Evolutionary conservation across 2,888 invertebrate species (phyloP), one percentile per base, ranked within the genome.

Genomic region (Melipona beecheii): DNA sequence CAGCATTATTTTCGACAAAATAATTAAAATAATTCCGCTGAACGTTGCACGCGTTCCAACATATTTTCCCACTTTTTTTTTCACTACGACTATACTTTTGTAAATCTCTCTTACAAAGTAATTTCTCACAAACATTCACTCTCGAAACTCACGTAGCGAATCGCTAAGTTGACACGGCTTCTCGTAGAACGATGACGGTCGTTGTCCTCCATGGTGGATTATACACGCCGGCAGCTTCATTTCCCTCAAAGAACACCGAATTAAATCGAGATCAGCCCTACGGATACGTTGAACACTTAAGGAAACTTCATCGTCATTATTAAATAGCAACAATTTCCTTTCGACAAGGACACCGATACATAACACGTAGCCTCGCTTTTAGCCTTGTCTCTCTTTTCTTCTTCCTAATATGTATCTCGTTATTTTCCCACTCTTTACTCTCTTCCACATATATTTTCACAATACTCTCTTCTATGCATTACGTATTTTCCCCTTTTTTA

Each of bases 81-180:
- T n/a, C n/a, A n/a, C 56, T 56, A 56, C 24, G 17, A 19, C 9
- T 17, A 27, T 60, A 60, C 60, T 27, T 60, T 52, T 27, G 15
- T 60, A 60, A 60, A 17, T 27, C 13, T 31, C 31, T 64, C 21
- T 31, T 21, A 64, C 43, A 17, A 64, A 9, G 13, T 43, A 66
- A 66, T 80, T 70, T 64, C 36, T 58, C 50, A 88, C 84, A 88
- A 84, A 91, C 92, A 90, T 93, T 92, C 93, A 90, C 91, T 93
- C 90, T 91, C 91, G 89, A 90, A 90, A 88, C 89, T 90, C 82
- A 89, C 91, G 90, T 91, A 91, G 87, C 91, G 88, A 84, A 91
- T 92, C 89, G 88, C 90, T 86, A 91, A 92, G 87, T 90, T 90
- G 86, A 88, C 82, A 71, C 89, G 87, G 78, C 85, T 88, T 86